A percentile compares a stretch with the other conserved stretches of the same genome.
phyloP scores from a whole-genome alignment of 2,888 invertebrate genomes.

The Alloplasta piceator region DNA sequence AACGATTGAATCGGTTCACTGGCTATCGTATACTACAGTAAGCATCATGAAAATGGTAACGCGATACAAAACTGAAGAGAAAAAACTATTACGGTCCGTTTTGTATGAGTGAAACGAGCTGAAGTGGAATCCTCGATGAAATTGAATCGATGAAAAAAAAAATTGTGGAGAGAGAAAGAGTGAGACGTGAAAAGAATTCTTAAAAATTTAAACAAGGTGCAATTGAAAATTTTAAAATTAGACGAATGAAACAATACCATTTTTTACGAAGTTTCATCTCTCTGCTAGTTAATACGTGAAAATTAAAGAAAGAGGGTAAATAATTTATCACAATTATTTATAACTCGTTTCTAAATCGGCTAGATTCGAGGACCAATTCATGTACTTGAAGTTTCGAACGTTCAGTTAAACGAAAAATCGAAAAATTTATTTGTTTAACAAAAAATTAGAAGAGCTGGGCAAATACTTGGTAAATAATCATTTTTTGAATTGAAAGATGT shows the following conservation, averaged over 20 bases:
- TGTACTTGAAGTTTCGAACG: too few relatives aligned
- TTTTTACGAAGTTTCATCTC: not conserved
- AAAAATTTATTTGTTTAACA: too few relatives aligned
- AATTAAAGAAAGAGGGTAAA: conserved; percentile 10
- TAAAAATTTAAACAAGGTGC: conserved; percentile 3
- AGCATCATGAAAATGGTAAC: conserved; percentile 37
- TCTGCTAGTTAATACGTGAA: not conserved
- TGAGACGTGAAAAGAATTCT: too few relatives aligned
- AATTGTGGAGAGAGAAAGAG: too few relatives aligned
- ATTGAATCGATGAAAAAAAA: not conserved
- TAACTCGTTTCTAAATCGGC: conserved; percentile 26
- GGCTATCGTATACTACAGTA: conserved; percentile 4
- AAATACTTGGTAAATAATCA: too few relatives aligned
- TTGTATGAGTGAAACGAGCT: not conserved
- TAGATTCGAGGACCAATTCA: conserved; percentile 30
- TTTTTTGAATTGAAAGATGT: too few relatives aligned
- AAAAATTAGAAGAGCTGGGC: too few relatives aligned
- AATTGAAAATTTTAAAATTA: not conserved
- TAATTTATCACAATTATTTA: conserved; percentile 51
- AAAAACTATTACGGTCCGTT: conserved; percentile 5
- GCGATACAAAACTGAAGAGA: conserved; percentile 14
- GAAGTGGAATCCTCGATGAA: not conserved
- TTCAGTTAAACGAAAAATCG: too few relatives aligned
- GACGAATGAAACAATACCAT: conserved; percentile 12
- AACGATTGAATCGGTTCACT: conserved; percentile 14